A percentile compares a stretch with the other conserved stretches of the same genome.
These are phyloP conservation scores for Mylabris sibirica DNA, from an alignment of 2,888 invertebrate species.

Conservation along the genomic window DNA sequence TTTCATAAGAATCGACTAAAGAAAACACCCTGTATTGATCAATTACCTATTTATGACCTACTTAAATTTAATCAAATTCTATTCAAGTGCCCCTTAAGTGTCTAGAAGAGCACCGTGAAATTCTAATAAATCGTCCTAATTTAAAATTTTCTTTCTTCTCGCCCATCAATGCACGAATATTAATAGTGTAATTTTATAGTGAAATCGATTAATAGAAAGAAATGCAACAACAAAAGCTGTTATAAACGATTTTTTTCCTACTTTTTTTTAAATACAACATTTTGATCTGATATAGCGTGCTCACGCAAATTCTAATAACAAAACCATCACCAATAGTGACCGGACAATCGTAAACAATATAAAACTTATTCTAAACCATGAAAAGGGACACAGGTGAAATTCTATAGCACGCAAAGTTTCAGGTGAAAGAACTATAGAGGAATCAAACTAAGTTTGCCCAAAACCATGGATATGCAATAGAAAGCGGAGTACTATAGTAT, in stretches of 20 bases:
- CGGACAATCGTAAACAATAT: not conserved
- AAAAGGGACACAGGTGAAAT: not conserved
- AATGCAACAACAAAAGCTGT: not conserved
- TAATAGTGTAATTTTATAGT: not conserved
- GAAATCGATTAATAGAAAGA: not conserved
- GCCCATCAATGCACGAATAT: not conserved
- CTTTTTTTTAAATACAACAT: not conserved
- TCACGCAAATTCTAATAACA: constrained; percentile 2
- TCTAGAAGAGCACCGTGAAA: not conserved
- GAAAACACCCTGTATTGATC: too few species aligned
- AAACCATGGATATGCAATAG: too few species aligned
- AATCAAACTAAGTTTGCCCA: too few species aligned
- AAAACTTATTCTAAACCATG: not conserved
- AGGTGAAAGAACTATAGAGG: not conserved
- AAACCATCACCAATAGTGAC: too few species aligned
- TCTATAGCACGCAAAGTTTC: not conserved
- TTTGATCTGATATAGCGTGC: not conserved
- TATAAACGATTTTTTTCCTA: not conserved
- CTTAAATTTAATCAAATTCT: not conserved
- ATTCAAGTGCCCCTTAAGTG: not conserved
- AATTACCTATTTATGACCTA: not conserved
- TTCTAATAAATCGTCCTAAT: not conserved
- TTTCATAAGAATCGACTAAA: too few species aligned
- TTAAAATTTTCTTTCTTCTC: not conserved
- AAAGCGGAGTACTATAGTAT: too few species aligned